phyloP scores from a whole-genome alignment of 2,113 vertebrate species.

The Macroglossus sobrinus region DNA sequence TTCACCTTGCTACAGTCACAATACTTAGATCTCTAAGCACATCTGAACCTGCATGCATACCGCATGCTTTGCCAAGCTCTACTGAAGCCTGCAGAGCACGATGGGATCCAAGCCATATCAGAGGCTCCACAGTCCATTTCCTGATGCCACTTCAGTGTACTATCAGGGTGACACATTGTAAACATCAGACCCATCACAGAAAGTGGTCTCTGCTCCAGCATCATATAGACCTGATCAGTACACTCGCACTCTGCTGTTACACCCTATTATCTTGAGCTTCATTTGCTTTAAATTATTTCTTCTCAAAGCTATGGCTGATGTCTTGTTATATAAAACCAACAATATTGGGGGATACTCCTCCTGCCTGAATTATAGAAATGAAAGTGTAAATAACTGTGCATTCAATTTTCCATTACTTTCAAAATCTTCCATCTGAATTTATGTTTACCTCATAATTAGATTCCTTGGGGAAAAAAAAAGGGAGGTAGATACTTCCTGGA shows the following conservation, averaged over 20 bases:
- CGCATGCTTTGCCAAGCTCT: constrained; percentile 59
- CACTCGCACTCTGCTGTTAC: not conserved
- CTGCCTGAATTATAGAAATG: constrained; percentile 5
- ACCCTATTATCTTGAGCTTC: constrained; percentile 45
- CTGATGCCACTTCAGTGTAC: constrained; percentile 43
- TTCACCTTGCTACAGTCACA: constrained; percentile 17
- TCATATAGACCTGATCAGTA: not conserved
- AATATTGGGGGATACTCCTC: not conserved
- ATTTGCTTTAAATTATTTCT: constrained; percentile 16
- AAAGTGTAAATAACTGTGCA: not conserved
- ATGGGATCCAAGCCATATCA: constrained; percentile 24
- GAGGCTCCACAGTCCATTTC: constrained; percentile 27
- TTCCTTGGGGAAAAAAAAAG: not conserved
- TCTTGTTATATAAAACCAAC: constrained; percentile 49
- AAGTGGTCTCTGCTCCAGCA: constrained; percentile 28
- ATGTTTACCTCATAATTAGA: constrained; percentile 22
- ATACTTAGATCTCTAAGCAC: constrained; percentile 55
- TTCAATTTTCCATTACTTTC: constrained; percentile 33
- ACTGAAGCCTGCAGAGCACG: constrained; percentile 31
- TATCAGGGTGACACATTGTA: constrained; percentile 39
- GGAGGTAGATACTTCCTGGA: not conserved
- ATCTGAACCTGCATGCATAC: constrained; percentile 47
- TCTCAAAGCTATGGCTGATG: not conserved
- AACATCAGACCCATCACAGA: constrained; percentile 50
- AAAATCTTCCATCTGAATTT: constrained; percentile 21